These are phyloP conservation scores for Carterocephalus palaemon DNA, from an alignment of 2,888 invertebrate genomes.

Conservation along the genomic window DNA sequence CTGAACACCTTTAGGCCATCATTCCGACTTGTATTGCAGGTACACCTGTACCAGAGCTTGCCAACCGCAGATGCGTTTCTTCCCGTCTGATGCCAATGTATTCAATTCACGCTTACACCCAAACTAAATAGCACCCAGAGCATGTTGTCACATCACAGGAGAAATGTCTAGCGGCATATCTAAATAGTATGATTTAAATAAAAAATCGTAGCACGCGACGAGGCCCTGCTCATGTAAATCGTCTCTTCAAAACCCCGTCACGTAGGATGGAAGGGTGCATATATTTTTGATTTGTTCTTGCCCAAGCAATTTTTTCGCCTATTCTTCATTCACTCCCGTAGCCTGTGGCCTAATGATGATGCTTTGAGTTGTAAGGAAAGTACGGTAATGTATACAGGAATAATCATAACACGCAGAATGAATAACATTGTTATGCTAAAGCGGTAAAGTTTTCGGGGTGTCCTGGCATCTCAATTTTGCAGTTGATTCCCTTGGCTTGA, in stretches of 20 bases:
- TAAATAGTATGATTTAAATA: constrained; percentile 77
- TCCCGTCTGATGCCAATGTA: constrained; percentile 28
- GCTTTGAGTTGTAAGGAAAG: constrained; percentile 10
- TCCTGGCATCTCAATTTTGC: too few relatives aligned
- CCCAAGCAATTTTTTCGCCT: constrained; percentile 64
- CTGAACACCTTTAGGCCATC: too few relatives aligned
- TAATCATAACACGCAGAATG: constrained; percentile 2
- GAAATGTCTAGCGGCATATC: constrained; percentile 67
- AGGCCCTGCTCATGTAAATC: constrained; percentile 64
- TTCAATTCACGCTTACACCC: constrained; percentile 40
- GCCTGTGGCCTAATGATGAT: constrained; percentile 30
- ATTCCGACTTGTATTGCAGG: too few relatives aligned
- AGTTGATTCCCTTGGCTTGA: too few relatives aligned
- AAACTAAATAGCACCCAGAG: constrained; percentile 51
- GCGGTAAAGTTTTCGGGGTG: neutral
- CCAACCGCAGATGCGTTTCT: constrained; percentile 6
- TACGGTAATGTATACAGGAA: constrained; percentile 14
- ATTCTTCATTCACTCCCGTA: constrained; percentile 38
- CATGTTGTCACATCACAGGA: constrained; percentile 43
- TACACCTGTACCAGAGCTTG: too few relatives aligned
- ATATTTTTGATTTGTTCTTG: constrained; percentile 78
- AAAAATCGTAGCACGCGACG: constrained; percentile 74
- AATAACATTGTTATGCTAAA: constrained; percentile 17
- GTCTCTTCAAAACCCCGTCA: constrained; percentile 63
- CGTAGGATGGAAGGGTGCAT: constrained; percentile 75